Base-by-base conservation (phyloP, 2,113 vertebrate genomes). In the Daubentonia madagascariensis region DNA sequence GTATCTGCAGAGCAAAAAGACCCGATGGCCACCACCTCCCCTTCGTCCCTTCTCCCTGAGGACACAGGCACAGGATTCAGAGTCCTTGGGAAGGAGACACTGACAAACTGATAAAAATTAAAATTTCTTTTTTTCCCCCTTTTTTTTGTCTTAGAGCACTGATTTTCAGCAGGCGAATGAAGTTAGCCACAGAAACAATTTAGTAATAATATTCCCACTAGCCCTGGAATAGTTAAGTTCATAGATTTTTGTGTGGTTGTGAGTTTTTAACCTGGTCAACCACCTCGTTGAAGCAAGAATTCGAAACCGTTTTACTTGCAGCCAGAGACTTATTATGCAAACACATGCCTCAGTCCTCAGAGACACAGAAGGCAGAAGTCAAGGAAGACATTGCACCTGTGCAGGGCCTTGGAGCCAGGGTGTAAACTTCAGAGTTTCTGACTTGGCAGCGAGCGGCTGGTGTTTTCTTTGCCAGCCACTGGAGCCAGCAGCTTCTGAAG, bases 401-500 rank as follows among this genome's bases (percentile, higher is more conserved):
- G 40, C 3, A 13, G 37, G 83, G 67, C 17, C 2, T 17, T 84
- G 45, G 85, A 91, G 61, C 32, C 14, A 3, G 43, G 43, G 6
- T 37, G 9, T 5, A 43, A 89, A 43, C 37, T 28, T 73, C 57
- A 30, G 57, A 63, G 59, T 67, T 50, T 76, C 32, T 14, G 18
- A 88, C 48, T 20, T 72, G 80, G 84, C 84, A 90, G 87, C 72
- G 13, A 23, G 16, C 1, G 1, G 85, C 48, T 61, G 30, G 65
- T 0, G 8, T 43, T 85, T 94, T 52, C 80, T 18, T 35, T 0
- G 1, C 80, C 75, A 35, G 75, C 54, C 6, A 8, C 89, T 57
- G 32, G 73, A 67, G 50, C n/a, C 78, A 89, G 96, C 59, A 63
- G 92, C 85, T 95, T 89, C 94, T 67, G 40, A 85, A 61, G 63